Conservation (phyloP, 2,797 vertebrate genomes). For the Chaetodon trifasciatus region DNA sequence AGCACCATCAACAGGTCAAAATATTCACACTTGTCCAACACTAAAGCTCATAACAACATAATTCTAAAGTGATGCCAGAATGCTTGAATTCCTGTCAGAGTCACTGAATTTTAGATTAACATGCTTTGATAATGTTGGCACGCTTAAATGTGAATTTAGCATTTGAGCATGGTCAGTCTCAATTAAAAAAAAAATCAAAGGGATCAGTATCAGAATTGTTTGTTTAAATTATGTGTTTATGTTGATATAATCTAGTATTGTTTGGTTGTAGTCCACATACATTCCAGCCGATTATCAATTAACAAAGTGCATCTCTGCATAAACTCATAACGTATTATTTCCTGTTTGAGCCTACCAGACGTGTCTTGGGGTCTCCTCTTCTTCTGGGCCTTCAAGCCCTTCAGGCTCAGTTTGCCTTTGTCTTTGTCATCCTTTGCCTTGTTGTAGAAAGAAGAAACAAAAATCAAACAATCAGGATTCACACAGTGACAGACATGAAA, state of each 20-base stretch:
- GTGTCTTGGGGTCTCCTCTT: conserved; percentile 85
- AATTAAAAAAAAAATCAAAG: too few relatives aligned
- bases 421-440: conserved; percentile 84
- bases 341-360: conserved; percentile 80
- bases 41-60: neutral
- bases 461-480: neutral
- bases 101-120: neutral
- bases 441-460: conserved; percentile 29
- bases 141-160: neutral
- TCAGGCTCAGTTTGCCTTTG: conserved; percentile 79
- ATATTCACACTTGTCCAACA: neutral
- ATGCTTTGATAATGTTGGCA: neutral
- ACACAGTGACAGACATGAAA: neutral
- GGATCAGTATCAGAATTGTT: neutral
- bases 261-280: neutral
- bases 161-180: too few relatives aligned
- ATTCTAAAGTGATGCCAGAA: neutral
- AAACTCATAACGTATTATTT: neutral
- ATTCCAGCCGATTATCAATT: neutral
- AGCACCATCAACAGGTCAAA: neutral
- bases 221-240: neutral
- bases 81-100: neutral
- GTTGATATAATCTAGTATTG: neutral
- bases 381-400: conserved; percentile 82
- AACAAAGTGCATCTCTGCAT: neutral